Evolutionary conservation across 2,113 vertebrate species (phyloP), one percentile per base, ranked within the genome.

Genomic region (Chaetodon trifascialis): DNA sequence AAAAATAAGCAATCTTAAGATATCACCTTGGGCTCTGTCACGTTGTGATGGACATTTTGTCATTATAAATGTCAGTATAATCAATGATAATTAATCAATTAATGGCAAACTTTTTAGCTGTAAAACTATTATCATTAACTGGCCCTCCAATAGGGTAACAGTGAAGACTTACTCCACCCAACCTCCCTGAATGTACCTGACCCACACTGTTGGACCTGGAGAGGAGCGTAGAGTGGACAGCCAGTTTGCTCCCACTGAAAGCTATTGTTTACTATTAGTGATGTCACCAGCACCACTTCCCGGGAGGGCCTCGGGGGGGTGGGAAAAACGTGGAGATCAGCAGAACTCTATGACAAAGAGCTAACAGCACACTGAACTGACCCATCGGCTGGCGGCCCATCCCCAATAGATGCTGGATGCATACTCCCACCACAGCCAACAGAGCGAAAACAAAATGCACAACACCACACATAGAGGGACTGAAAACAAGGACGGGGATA

Each of bases 331-430:
- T 93, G 89, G 88, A 88, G 88, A 91, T 95, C 94, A 95, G 94
- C 94, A 94, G 82, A 95, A 94, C 92, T 89, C 85, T 36, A 82
- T 89, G 93, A 95, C 94, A 94, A 95, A 94, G 93, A 84, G 83
- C 88, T 81, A 91, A 77, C 78, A 71, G 86, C 92, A 85, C 87
- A 85, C 91, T 91, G 90, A 93, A 93, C 86, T 89, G 91, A 92
- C 88, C 91, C 89, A 86, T 59, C 56, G 78, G 86, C 89, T 73
- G 77, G 76, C 62, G 5, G 83, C 86, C 84, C 77, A 87, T 30
- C 79, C 83, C 87, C 86, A 75, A 81, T 79, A 21, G 85, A 92
- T 73, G 81, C 25, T 87, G 75, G 78, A 82, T 70, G 80, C 82
- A 84, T 52, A 46, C 73, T 85, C 71, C 73, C 65, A 75, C 64